Evolutionary conservation across 2,797 vertebrate species (phyloP).

Genomic region (Onychomys arenicola): DNA sequence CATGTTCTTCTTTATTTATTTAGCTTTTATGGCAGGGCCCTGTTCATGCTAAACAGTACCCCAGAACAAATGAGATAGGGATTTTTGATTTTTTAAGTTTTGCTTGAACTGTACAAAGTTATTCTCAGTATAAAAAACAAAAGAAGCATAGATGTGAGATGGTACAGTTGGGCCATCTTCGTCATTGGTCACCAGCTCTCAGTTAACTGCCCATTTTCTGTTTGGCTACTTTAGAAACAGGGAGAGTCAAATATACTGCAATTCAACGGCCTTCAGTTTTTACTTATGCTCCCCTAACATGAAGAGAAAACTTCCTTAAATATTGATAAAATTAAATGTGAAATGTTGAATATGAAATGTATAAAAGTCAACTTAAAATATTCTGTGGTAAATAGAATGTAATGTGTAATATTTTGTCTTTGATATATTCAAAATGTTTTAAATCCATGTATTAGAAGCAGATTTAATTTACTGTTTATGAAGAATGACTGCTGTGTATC

Average conservation of each 20-base stretch:
- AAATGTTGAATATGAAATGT: neutral
- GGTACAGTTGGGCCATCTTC: neutral
- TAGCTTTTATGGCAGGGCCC: neutral
- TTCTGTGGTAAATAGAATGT: neutral
- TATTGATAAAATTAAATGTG: neutral
- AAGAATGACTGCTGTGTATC: neutral
- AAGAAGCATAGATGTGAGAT: neutral
- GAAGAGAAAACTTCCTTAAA: neutral
- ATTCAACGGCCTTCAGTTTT: neutral
- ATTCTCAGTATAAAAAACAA: neutral
- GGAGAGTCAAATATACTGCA: neutral
- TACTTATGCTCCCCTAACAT: neutral
- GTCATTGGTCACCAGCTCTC: neutral
- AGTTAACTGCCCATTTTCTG: neutral
- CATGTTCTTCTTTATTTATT: neutral
- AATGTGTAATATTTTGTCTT: conserved; percentile 15
- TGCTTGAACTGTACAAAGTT: neutral
- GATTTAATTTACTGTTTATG: neutral
- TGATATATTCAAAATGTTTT: neutral
- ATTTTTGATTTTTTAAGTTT: neutral
- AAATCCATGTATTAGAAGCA: neutral
- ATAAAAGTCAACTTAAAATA: neutral
- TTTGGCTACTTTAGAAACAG: neutral
- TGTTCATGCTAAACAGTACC: neutral
- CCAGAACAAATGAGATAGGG: neutral